Conservation (phyloP, 2,888 invertebrate species). For the Chrysodeixis includens region DNA sequence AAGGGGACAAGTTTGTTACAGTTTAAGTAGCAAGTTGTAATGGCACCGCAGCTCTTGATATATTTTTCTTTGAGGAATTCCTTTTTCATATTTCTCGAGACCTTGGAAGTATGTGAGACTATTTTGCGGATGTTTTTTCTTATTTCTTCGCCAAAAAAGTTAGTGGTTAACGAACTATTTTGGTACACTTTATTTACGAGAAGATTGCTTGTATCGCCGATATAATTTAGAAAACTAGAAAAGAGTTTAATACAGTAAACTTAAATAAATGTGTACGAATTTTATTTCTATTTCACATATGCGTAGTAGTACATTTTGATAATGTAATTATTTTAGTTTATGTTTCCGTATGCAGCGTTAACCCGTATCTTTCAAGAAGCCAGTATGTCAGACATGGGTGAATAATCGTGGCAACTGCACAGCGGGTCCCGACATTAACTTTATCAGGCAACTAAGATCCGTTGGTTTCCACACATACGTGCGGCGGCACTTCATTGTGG, state of each 20-base stretch:
- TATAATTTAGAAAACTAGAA: neutral
- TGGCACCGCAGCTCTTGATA: slow-evolving; percentile 36
- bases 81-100: slow-evolving; percentile 47
- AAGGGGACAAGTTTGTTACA: slow-evolving; percentile 51
- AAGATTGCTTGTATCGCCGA: neutral
- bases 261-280: too few species aligned
- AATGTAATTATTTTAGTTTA: neutral
- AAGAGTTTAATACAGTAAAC: neutral
- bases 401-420: slow-evolving; percentile 30
- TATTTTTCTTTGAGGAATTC: slow-evolving; percentile 46
- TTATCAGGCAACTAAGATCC: slow-evolving; percentile 39
- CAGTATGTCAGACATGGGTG: slow-evolving; percentile 16
- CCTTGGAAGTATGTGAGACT: slow-evolving; percentile 33
- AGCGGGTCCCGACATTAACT: slow-evolving; percentile 38
- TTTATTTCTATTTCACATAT: neutral
- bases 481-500: neutral
- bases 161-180: neutral
- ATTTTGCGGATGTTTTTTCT: slow-evolving; percentile 44
- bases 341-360: neutral
- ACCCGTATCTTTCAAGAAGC: slow-evolving; percentile 27
- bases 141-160: slow-evolving; percentile 13
- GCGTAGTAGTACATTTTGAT: neutral
- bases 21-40: slow-evolving; percentile 56
- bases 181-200: neutral
- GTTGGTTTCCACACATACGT: slow-evolving; percentile 16